phyloP scores from a whole-genome alignment of 2,888 invertebrate species.

The Scotopteryx bipunctaria region DNA sequence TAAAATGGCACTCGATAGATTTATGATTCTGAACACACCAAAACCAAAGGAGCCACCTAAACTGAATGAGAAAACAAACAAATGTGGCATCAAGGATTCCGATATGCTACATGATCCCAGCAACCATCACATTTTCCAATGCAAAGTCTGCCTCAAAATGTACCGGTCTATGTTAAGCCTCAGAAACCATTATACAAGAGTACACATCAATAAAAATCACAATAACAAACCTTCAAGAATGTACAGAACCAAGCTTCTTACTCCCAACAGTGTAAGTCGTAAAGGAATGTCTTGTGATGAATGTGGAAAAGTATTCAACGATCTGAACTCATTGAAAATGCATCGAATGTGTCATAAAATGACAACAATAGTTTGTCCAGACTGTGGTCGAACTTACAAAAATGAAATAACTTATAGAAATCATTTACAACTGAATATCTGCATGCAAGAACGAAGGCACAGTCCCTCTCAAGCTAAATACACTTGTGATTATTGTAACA shows the following conservation, averaged over 20 bases:
- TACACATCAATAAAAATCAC: conserved; percentile 58
- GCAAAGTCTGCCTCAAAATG: conserved; percentile 56
- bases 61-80: conserved; percentile 26
- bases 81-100: conserved; percentile 18
- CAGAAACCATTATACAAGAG: conserved; percentile 57
- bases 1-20: conserved; percentile 46
- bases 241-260: conserved; percentile 46
- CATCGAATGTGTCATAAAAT: conserved; percentile 60
- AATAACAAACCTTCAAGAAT: conserved; percentile 53
- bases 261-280: conserved; percentile 56
- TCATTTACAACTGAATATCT: conserved; percentile 61
- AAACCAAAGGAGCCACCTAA: conserved; percentile 12
- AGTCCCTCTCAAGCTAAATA: conserved; percentile 57
- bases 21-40: conserved; percentile 30
- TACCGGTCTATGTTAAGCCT: conserved; percentile 51
- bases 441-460: conserved; percentile 45
- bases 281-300: conserved; percentile 54
- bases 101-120: conserved; percentile 54
- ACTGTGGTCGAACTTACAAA: conserved; percentile 68
- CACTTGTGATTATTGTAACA: conserved; percentile 70
- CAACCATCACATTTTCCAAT: conserved; percentile 44
- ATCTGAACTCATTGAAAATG: conserved; percentile 54
- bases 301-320: conserved; percentile 63
- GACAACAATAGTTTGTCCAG: conserved; percentile 57
- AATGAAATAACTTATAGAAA: conserved; percentile 60